Evolutionary conservation across 2,888 invertebrate genomes (phyloP), one percentile per base, ranked within the genome.

Genomic region (Julus scanicus): DNA sequence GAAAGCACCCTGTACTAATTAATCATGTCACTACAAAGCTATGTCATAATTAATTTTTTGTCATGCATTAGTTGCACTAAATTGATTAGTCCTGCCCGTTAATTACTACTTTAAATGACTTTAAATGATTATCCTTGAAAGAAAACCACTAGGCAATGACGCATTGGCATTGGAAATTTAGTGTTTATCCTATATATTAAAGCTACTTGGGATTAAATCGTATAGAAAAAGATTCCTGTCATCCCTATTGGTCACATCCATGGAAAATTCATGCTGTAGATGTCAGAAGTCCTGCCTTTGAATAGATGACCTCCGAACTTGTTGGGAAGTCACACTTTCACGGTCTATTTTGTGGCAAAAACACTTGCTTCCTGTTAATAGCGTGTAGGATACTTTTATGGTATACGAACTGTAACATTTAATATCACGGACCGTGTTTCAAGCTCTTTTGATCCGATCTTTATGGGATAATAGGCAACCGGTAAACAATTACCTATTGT

Each of bases 391-490:
- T 15, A 37, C 80, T 80, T 80, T 80, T 37, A 80, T 80, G 37
- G 37, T 13, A 37, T 80, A 29, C 29, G 37, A 80, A 80, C 80
- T 80, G 80, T 80, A 80, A 80, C 80, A 13, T 37, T 15, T 80
- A 80, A 80, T 39, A 37, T 80, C 29, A 29, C 29, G 9, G 29
- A 80, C 80, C 37, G 37, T 37, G 44, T 80, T 80, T 80, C 80
- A 80, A 80, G 29, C 80, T 80, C 80, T 80, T 80, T 80, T 80
- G 80, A 80, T 80, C 80, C 37, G 80, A 80, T 37, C 80, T 80
- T 80, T 80, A 80, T 80, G 80, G 80, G 80, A 80, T 80, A 80
- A 80, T 80, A 29, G 80, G 80, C 80, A 80, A 29, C 15, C 80
- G 37, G 80, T 39, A 80, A 80, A 80, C 80, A 80, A 80, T 80